Percentiles rank a stretch among this genome's conserved stretches.
Evolutionary conservation across 2,888 invertebrate species (phyloP).

Genomic region (Lissocephala sabroskyi): DNA sequence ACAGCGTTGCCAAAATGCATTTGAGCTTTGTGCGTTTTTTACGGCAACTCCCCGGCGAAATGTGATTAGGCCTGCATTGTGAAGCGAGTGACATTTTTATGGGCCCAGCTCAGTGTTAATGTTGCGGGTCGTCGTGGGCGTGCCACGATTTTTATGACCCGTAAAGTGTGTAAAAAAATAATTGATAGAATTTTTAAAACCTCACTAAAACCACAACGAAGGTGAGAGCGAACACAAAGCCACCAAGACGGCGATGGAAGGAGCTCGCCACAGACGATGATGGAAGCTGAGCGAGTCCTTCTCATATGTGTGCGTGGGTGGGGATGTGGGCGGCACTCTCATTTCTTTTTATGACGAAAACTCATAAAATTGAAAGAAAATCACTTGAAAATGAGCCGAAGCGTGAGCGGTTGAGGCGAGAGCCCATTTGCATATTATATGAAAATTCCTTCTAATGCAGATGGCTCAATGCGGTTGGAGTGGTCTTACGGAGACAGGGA

Average conservation of each 20-base stretch:
- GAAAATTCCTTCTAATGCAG: conserved; percentile 62
- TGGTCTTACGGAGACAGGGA: background rate
- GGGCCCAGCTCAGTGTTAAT: conserved; percentile 1
- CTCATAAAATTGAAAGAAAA: conserved; percentile 58
- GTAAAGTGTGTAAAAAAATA: conserved; percentile 49
- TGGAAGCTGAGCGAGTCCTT: conserved; percentile 24
- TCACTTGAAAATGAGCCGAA: conserved; percentile 43
- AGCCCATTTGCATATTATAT: conserved; percentile 56
- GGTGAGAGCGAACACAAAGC: conserved; percentile 1
- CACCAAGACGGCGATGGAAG: conserved; percentile 5
- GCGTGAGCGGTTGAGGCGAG: conserved; percentile 10
- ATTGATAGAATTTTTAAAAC: conserved; percentile 65
- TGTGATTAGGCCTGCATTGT: background rate
- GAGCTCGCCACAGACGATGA: conserved; percentile 5
- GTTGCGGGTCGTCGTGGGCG: conserved; percentile 4
- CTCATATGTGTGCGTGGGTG: conserved; percentile 1
- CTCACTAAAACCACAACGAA: conserved; percentile 27
- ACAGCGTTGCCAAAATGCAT: background rate
- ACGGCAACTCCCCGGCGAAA: background rate
- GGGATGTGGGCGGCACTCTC: conserved; percentile 53
- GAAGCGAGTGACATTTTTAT: background rate
- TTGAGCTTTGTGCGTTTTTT: conserved; percentile 12
- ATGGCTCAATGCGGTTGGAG: conserved; percentile 17
- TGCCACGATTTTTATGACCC: conserved; percentile 34
- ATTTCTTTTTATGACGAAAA: conserved; percentile 55